A percentile compares a stretch with the other conserved stretches of the same genome.
These are phyloP conservation scores for Aurelia sp. DNA, from an alignment of 30 jellyfish, hydroid and myxozoan genomes.

Conservation along the genomic window DNA sequence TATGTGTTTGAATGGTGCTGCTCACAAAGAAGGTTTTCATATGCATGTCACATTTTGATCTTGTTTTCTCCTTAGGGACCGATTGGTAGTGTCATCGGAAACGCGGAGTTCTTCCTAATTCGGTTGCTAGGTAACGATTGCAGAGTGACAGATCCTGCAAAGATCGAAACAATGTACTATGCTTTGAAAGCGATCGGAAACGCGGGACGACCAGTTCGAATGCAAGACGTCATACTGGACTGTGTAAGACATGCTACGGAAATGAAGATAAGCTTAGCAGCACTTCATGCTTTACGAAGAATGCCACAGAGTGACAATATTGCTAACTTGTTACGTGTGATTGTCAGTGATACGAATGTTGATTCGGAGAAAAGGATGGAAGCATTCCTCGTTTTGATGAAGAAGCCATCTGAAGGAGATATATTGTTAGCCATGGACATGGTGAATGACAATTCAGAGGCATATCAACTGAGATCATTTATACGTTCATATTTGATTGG, in stretches of 20 bases:
- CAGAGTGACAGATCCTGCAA: constrained; percentile 36
- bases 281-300: constrained; percentile 82
- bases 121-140: constrained; percentile 92
- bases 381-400: constrained; percentile 80
- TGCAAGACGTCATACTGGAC: constrained; percentile 77
- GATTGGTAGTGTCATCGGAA: constrained; percentile 63
- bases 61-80: constrained; percentile 34
- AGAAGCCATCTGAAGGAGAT: constrained; percentile 71
- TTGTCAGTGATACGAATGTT: constrained; percentile 75
- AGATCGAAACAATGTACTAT: constrained; percentile 59
- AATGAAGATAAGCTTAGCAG: constrained; percentile 85
- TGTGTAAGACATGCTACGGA: constrained; percentile 84
- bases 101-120: constrained; percentile 76
- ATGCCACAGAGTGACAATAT: constrained; percentile 64
- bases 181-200: constrained; percentile 97
- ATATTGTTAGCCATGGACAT: constrained; percentile 73
- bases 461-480: constrained; percentile 88
- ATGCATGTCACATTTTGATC: neutral
- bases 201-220: constrained; percentile 86
- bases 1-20: too few species aligned
- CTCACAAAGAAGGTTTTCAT: too few species aligned
- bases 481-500: constrained; percentile 67
- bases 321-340: constrained; percentile 37
- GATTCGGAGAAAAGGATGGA: constrained; percentile 90
- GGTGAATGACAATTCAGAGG: constrained; percentile 88